A percentile compares a stretch with the other conserved stretches of the same genome.
Conservation (phyloP, 1,140 invertebrate species). For the Brachionus sp. region DNA sequence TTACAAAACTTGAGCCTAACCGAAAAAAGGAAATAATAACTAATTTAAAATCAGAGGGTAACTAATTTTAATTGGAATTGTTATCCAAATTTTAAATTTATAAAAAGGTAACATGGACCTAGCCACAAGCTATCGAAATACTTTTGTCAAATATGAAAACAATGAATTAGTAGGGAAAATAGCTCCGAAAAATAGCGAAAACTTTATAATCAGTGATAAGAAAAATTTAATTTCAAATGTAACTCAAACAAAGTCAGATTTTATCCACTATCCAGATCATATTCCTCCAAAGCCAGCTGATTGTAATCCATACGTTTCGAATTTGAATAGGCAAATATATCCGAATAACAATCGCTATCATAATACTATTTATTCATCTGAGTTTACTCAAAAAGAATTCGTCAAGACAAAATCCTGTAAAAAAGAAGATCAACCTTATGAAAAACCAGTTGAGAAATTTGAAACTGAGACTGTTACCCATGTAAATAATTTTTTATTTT, state of each 20-base stretch:
- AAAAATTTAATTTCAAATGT: neutral
- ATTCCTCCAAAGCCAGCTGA: neutral
- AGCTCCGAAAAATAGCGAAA: neutral
- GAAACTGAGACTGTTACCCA: neutral
- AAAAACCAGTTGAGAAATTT: conserved; percentile 5
- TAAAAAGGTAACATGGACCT: neutral
- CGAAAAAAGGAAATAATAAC: neutral
- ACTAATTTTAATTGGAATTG: neutral
- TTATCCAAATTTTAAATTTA: neutral
- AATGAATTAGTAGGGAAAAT: neutral
- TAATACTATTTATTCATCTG: neutral
- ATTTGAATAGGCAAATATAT: neutral
- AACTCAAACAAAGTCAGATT: neutral
- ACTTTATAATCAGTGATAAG: neutral
- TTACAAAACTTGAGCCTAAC: neutral
- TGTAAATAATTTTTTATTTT: neutral
- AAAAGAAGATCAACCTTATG: neutral
- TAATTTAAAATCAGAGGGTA: conserved; percentile 5
- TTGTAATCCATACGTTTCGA: neutral
- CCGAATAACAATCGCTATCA: neutral
- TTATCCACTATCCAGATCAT: neutral
- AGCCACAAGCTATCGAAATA: neutral
- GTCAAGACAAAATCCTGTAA: neutral
- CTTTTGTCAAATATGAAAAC: conserved; percentile 25
- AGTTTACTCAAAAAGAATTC: neutral